These are phyloP conservation scores for Numenius phaeopus DNA, from an alignment of 2,797 vertebrate species.

Conservation along the genomic window DNA sequence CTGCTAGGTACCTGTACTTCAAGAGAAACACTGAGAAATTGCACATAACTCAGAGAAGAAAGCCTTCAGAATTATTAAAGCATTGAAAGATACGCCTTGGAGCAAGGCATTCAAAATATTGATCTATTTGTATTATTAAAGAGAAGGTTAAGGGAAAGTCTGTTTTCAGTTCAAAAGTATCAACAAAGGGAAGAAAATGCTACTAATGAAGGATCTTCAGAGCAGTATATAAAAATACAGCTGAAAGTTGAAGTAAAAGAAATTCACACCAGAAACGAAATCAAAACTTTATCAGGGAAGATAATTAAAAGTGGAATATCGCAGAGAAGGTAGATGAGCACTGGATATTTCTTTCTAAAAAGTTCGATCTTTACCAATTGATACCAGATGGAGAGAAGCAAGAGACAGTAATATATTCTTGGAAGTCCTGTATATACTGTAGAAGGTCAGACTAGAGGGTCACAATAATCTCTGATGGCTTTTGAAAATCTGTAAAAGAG, in stretches of 20 bases:
- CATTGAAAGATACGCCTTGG: not conserved
- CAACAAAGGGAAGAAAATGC: not conserved
- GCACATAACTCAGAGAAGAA: slow-evolving; percentile 7
- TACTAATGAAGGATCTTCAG: not conserved
- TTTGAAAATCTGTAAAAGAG: not conserved
- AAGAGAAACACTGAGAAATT: slow-evolving; percentile 3
- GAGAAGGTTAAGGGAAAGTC: not conserved
- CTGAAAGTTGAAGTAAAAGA: not conserved
- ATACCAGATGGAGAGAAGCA: not conserved
- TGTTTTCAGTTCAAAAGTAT: not conserved
- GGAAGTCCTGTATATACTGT: not conserved
- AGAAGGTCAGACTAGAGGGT: not conserved
- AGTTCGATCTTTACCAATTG: not conserved
- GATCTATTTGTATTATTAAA: slow-evolving; percentile 38
- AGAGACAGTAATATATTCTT: not conserved
- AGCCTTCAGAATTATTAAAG: slow-evolving; percentile 34
- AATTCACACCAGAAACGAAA: not conserved
- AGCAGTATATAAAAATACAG: not conserved
- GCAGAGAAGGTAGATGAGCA: not conserved
- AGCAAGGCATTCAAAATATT: slow-evolving; percentile 1
- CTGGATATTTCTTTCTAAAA: not conserved
- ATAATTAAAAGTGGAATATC: not conserved
- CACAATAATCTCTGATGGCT: not conserved
- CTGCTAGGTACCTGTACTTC: not conserved
- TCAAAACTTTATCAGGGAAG: not conserved